Evolutionary conservation across 2,797 vertebrate species (phyloP).

Genomic region (Novumbra hubbsi): DNA sequence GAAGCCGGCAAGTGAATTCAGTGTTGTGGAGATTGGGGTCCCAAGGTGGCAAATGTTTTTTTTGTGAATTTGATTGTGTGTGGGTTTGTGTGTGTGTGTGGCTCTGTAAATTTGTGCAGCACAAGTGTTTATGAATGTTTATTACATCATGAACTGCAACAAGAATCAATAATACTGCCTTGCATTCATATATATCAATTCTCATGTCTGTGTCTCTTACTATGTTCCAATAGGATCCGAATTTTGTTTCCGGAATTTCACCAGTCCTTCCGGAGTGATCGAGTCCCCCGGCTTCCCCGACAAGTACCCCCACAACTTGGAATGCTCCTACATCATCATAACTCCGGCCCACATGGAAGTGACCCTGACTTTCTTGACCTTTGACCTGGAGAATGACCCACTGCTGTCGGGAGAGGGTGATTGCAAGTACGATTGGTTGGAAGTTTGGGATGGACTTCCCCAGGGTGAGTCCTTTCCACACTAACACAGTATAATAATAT

Average conservation of each 20-base stretch:
- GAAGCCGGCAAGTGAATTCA: background rate
- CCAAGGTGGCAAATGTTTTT: background rate
- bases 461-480: constrained; percentile 71
- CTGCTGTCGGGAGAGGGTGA: constrained; percentile 82
- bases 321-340: constrained; percentile 84
- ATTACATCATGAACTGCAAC: background rate
- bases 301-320: constrained; percentile 88
- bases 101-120: background rate
- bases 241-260: constrained; percentile 89
- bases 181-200: constrained; percentile 51
- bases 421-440: constrained; percentile 88
- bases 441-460: constrained; percentile 88
- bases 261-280: constrained; percentile 77
- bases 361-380: constrained; percentile 82
- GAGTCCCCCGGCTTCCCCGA: constrained; percentile 87
- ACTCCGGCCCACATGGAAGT: constrained; percentile 85
- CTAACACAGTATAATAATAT: background rate
- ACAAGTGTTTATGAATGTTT: background rate
- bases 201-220: constrained; percentile 20
- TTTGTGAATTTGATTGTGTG: background rate
- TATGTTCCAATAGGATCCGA: constrained; percentile 81
- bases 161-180: background rate
- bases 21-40: background rate
- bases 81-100: background rate
- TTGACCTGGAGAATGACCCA: constrained; percentile 86